Conservation (phyloP, 2,888 invertebrate genomes). For the Conus canariensis region DNA sequence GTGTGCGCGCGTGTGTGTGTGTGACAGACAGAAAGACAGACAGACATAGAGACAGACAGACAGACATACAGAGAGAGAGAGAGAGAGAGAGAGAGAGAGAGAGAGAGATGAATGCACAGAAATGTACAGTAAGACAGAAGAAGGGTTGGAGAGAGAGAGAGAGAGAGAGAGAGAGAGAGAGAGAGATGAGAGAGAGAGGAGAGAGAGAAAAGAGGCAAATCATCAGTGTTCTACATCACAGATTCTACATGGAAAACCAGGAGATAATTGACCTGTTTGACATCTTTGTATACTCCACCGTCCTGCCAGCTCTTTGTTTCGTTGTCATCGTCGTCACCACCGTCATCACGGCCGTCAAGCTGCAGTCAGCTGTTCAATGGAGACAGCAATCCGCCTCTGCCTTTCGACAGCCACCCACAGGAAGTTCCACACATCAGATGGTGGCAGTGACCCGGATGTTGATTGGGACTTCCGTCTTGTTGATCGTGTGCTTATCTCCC, state of each 20-base stretch:
- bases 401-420: too few species aligned
- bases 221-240: neutral
- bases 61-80: too few species aligned
- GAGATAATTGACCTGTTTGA: neutral
- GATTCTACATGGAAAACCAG: neutral
- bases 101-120: too few species aligned
- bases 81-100: too few species aligned
- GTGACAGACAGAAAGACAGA: too few species aligned
- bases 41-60: too few species aligned
- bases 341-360: conserved; percentile 6
- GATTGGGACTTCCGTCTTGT: conserved; percentile 25
- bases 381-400: neutral
- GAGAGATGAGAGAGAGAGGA: too few species aligned
- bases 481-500: conserved; percentile 19
- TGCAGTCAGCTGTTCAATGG: neutral
- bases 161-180: too few species aligned
- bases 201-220: too few species aligned
- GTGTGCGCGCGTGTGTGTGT: too few species aligned
- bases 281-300: neutral
- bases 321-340: conserved; percentile 20
- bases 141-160: too few species aligned
- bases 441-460: conserved; percentile 25
- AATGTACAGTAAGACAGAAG: too few species aligned
- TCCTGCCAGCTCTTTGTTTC: neutral
- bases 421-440: neutral